A percentile compares a stretch with the other conserved stretches of the same genome.
phyloP scores from a whole-genome alignment of 2,113 vertebrate genomes.

The Serilophus lunatus region DNA sequence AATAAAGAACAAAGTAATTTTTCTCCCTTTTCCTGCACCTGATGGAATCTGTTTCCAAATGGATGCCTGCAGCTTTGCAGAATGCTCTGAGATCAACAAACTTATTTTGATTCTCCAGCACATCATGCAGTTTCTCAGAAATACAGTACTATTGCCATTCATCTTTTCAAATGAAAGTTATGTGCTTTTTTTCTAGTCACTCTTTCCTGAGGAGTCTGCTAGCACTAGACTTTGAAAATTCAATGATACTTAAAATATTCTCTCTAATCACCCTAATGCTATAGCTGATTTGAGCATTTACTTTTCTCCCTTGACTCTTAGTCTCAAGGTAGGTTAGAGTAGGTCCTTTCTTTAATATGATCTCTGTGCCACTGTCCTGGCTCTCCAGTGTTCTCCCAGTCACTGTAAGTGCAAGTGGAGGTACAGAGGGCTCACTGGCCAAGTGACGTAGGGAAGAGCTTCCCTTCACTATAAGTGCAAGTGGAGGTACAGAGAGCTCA shows the following conservation, averaged over 20 bases:
- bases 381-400: neutral
- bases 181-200: neutral
- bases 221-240: neutral
- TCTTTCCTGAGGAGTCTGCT: neutral
- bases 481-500: neutral
- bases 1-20: neutral
- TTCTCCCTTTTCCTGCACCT: neutral
- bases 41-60: neutral
- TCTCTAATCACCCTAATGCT: neutral
- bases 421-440: neutral
- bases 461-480: neutral
- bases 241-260: neutral
- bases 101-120: neutral
- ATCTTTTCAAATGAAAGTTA: neutral
- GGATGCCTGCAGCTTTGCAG: neutral
- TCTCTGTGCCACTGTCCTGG: neutral
- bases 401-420: neutral
- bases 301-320: neutral
- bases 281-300: neutral
- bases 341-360: neutral
- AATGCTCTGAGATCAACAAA: neutral
- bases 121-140: neutral
- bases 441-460: neutral
- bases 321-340: neutral
- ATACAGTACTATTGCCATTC: neutral